phyloP scores from a whole-genome alignment of 2,113 vertebrate species.

The Octodon degus region DNA sequence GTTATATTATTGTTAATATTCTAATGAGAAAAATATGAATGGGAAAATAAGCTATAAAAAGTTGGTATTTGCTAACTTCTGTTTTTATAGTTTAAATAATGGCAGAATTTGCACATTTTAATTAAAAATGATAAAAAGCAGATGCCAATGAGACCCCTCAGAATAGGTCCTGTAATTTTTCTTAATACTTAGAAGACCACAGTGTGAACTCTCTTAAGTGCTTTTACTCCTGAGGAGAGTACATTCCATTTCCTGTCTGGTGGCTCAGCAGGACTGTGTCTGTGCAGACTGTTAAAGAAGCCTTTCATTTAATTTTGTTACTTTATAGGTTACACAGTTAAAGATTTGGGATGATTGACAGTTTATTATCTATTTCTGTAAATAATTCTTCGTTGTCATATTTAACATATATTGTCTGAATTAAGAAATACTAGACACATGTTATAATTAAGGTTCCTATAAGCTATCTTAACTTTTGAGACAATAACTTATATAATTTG shows the following conservation, averaged over 20 bases:
- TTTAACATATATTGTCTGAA: not conserved
- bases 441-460: slow-evolving; percentile 23
- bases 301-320: not conserved
- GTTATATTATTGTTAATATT: not conserved
- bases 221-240: slow-evolving; percentile 1
- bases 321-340: not conserved
- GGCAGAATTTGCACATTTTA: not conserved
- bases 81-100: slow-evolving; percentile 20
- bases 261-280: not conserved
- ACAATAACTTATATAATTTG: not conserved
- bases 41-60: not conserved
- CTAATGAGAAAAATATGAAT: not conserved
- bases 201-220: not conserved
- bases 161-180: slow-evolving; percentile 6
- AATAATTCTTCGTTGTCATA: not conserved
- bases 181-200: not conserved
- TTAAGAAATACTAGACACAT: not conserved
- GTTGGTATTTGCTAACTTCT: not conserved
- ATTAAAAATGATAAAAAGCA: not conserved
- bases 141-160: not conserved
- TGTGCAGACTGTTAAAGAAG: not conserved
- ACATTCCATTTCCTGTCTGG: not conserved
- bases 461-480: slow-evolving; percentile 28
- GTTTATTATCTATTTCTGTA: slow-evolving; percentile 24
- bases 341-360: not conserved